Conservation (phyloP, 1,140 invertebrate genomes). For the Anoplolepis gracilipes region DNA sequence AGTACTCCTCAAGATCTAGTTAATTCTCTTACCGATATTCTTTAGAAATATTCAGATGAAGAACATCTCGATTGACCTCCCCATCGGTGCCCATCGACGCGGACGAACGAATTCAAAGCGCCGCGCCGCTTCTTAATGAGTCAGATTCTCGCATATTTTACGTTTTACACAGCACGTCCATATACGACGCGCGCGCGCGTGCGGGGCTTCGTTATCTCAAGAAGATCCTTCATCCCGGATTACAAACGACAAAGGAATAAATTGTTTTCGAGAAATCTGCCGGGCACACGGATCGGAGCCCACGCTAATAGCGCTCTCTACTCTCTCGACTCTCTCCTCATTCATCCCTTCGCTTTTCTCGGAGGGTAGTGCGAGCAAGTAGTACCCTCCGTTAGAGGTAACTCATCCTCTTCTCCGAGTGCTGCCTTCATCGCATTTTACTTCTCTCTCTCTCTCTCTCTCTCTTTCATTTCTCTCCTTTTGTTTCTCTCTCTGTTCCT, state of each 20-base stretch:
- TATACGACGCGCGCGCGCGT: conserved; percentile 35
- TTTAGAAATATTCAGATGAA: conserved; percentile 67
- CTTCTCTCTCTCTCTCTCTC: conserved; percentile 53
- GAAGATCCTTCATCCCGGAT: conserved; percentile 66
- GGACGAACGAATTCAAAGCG: conserved; percentile 35
- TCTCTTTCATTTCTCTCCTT: conserved; percentile 45
- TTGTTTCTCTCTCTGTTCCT: conserved; percentile 46
- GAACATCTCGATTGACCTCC: conserved; percentile 39
- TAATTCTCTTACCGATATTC: conserved; percentile 43
- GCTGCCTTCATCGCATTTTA: conserved; percentile 4
- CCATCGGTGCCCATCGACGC: conserved; percentile 21
- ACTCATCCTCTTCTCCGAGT: conserved; percentile 35
- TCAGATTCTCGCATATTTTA: conserved; percentile 63
- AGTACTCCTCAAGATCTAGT: conserved; percentile 12
- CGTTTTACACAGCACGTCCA: conserved; percentile 29
- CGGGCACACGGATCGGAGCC: conserved; percentile 61
- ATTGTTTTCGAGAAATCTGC: conserved; percentile 66
- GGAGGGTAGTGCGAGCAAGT: conserved; percentile 34
- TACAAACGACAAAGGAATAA: conserved; percentile 73
- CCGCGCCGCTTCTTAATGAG: conserved; percentile 31
- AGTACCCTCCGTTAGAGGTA: conserved; percentile 25
- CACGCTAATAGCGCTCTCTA: conserved; percentile 70
- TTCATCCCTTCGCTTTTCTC: conserved; percentile 33
- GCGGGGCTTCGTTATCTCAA: conserved; percentile 68
- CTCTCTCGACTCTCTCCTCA: conserved; percentile 11